Evolutionary conservation across 2,113 vertebrate genomes (phyloP), one percentile per base, ranked within the genome.

Genomic region (Rafetus swinhoei): DNA sequence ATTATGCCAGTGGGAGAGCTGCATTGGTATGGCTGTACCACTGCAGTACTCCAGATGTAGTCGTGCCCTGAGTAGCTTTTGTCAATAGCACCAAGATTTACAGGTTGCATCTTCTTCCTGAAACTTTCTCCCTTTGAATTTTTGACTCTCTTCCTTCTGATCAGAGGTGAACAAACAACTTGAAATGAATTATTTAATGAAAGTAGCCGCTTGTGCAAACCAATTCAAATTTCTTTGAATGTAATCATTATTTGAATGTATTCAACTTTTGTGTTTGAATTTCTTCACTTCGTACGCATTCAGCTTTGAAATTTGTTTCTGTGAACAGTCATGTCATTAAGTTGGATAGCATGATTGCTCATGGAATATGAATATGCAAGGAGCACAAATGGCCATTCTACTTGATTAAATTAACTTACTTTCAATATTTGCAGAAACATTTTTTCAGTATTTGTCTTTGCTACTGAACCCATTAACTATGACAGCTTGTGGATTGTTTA

Each of bases 221-320:
- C 11, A 65, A 55, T 84, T 91, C 85, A 1, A 62, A 59, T 92
- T 93, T 90, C 81, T 24, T 72, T 82, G 5, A 87, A 86, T 59
- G 12, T 85, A 22, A 55, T 39, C 79, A n/a, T 79, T 92, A 81
- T 8, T 53, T 74, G 32, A 91, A 72, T 52, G 79, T 83, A 50
- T 54, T 84, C 12, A 82, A 22, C 69, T 90, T 77, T 39, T 62
- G 32, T 79, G 5, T 16, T 1, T 32, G 12, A 14, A 13, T 82
- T 6, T 2, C 84, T 11, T 89, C 65, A 19, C n/a, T 10, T 29
- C 32, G n/a, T 35, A 52, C 0, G 0, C 7, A 4, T 15, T 27
- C 8, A 45, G n/a, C 50, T 85, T 91, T 80, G 86, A 90, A 83
- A 83, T 19, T 56, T 92, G 5, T 8, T 93, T 87, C 54, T 16